These are phyloP conservation scores for Trichogramma pretiosum DNA, from an alignment of 1,140 invertebrate genomes.

Conservation along the genomic window DNA sequence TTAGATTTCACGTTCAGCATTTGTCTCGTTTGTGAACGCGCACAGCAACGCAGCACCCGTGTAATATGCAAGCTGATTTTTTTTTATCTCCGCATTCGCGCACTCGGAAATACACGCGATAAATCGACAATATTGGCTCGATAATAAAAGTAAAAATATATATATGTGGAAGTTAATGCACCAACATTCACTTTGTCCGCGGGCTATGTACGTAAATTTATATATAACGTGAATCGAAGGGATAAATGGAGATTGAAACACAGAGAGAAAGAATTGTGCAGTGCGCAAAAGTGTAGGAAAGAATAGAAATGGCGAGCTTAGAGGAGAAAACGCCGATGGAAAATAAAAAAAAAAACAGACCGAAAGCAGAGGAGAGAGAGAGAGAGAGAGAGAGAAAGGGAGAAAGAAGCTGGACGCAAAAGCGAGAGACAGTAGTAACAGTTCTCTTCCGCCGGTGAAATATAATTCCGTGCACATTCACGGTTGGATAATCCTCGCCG, in stretches of 20 bases:
- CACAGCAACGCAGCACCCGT: too few species aligned
- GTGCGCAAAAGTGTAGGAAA: background rate
- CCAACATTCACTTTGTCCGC: background rate
- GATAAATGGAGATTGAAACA: constrained; percentile 14
- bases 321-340: background rate
- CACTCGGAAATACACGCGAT: too few species aligned
- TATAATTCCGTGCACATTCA: constrained; percentile 46
- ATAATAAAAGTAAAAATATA: too few species aligned
- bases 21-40: too few species aligned
- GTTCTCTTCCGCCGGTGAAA: constrained; percentile 44
- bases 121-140: too few species aligned
- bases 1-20: too few species aligned
- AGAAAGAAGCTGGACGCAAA: too few species aligned
- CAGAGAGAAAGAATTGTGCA: background rate
- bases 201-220: too few species aligned
- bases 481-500: constrained; percentile 44
- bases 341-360: constrained; percentile 18
- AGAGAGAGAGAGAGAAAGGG: background rate
- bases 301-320: constrained; percentile 10
- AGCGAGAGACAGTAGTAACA: constrained; percentile 42
- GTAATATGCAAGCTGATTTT: too few species aligned
- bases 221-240: too few species aligned
- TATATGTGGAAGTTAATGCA: too few species aligned
- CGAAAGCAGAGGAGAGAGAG: constrained; percentile 11
- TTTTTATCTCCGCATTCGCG: too few species aligned